A percentile compares a stretch with the other conserved stretches of the same genome.
These are phyloP conservation scores for Palaemon carinicauda DNA, from an alignment of 1,140 invertebrate species.

Conservation along the genomic window DNA sequence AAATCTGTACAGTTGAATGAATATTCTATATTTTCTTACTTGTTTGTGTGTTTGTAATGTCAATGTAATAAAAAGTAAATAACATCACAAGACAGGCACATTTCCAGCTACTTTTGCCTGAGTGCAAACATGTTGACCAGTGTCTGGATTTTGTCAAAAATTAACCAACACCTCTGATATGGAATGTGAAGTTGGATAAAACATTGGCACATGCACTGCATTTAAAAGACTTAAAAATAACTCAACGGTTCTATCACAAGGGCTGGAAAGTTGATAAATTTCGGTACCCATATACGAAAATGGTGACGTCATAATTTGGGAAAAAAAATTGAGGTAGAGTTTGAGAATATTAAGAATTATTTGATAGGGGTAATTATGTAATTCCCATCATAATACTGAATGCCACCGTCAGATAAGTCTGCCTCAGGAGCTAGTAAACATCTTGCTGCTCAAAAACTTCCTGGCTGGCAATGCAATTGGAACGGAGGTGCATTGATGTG, in stretches of 20 bases:
- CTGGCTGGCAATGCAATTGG: neutral
- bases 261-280: no score
- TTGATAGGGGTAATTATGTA: no score
- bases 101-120: slow-evolving; percentile 33
- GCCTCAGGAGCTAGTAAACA: no score
- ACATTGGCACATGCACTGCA: slow-evolving; percentile 7
- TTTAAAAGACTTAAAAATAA: no score
- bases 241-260: no score
- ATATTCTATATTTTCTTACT: slow-evolving; percentile 60
- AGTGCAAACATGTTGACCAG: slow-evolving; percentile 25
- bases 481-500: neutral
- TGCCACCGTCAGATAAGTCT: no score
- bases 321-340: no score
- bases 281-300: no score
- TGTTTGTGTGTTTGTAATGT: slow-evolving; percentile 59
- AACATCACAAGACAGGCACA: slow-evolving; percentile 33
- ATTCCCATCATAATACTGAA: no score
- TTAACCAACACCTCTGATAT: neutral
- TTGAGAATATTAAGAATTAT: no score
- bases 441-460: slow-evolving; percentile 34
- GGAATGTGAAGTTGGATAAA: neutral
- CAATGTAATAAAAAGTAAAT: slow-evolving; percentile 42
- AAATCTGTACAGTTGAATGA: slow-evolving; percentile 60
- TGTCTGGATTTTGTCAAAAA: slow-evolving; percentile 15
- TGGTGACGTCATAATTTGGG: no score